Conservation (phyloP, 30 jellyfish, hydroid and myxozoan genomes). For the Cassiopea andromeda region DNA sequence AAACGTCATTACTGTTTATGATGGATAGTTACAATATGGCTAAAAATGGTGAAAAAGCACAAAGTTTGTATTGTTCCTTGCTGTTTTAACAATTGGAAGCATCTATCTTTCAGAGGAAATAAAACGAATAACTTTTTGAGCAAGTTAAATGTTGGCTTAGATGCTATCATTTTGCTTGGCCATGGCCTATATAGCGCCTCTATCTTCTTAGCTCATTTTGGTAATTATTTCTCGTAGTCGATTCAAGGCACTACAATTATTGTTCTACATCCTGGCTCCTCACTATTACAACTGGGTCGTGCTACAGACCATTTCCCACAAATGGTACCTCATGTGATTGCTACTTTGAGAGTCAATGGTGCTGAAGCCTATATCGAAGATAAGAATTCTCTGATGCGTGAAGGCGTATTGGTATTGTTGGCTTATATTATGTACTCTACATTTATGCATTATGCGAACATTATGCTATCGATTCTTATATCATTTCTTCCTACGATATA, state of each 20-base stretch:
- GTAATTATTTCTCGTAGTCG: constrained; percentile 62
- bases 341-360: constrained; percentile 55
- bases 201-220: too few species aligned
- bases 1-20: too few species aligned
- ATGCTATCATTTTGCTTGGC: too few species aligned
- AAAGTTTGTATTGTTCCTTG: too few species aligned
- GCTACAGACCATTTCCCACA: constrained; percentile 99
- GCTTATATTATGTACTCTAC: not conserved
- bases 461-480: not conserved
- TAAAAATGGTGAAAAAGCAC: too few species aligned
- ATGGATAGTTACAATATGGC: too few species aligned
- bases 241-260: constrained; percentile 97
- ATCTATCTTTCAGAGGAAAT: too few species aligned
- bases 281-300: constrained; percentile 88
- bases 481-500: not conserved
- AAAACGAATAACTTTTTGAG: too few species aligned
- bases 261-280: constrained; percentile 96
- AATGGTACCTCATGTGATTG: constrained; percentile 94
- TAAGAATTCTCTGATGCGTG: constrained; percentile 55
- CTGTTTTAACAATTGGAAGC: too few species aligned
- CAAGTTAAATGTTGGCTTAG: too few species aligned
- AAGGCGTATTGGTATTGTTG: constrained; percentile 70
- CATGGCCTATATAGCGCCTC: too few species aligned
- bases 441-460: not conserved
- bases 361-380: constrained; percentile 24